A percentile compares a stretch with the other conserved stretches of the same genome.
Conservation (phyloP, 53 echinoderm and acorn worm genomes). For the Paracentrotus lividus region DNA sequence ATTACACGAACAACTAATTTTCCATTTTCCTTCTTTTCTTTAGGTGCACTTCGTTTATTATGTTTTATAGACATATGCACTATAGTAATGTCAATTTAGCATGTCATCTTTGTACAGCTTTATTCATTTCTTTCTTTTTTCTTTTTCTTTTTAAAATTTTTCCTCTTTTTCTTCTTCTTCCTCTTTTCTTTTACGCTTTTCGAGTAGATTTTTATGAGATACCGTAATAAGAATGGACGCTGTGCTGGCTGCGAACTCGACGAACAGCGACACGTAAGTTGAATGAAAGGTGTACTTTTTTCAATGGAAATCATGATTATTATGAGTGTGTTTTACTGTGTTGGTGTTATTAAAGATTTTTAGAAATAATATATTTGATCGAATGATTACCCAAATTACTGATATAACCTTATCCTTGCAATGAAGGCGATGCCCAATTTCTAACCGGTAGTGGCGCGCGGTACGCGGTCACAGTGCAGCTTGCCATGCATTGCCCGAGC, state of each 20-base stretch:
- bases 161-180: too few relatives aligned
- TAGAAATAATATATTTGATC: background rate
- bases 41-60: too few relatives aligned
- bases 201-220: background rate
- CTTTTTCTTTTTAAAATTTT: too few relatives aligned
- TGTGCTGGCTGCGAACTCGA: background rate
- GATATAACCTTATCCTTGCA: background rate
- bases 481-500: background rate
- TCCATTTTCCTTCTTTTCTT: too few relatives aligned
- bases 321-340: background rate
- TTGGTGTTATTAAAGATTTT: too few relatives aligned
- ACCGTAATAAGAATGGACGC: conserved; percentile 32
- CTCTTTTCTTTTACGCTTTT: background rate
- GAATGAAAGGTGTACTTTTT: background rate
- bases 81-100: too few relatives aligned
- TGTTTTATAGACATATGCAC: too few relatives aligned
- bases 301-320: background rate
- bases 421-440: background rate
- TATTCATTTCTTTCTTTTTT: too few relatives aligned
- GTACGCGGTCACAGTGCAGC: background rate
- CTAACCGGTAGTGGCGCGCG: too few relatives aligned
- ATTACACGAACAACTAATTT: too few relatives aligned
- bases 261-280: conserved; percentile 3
- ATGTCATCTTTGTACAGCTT: too few relatives aligned
- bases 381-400: background rate